phyloP scores from a whole-genome alignment of 2,113 vertebrate genomes.

The Dasyornis broadbenti region DNA sequence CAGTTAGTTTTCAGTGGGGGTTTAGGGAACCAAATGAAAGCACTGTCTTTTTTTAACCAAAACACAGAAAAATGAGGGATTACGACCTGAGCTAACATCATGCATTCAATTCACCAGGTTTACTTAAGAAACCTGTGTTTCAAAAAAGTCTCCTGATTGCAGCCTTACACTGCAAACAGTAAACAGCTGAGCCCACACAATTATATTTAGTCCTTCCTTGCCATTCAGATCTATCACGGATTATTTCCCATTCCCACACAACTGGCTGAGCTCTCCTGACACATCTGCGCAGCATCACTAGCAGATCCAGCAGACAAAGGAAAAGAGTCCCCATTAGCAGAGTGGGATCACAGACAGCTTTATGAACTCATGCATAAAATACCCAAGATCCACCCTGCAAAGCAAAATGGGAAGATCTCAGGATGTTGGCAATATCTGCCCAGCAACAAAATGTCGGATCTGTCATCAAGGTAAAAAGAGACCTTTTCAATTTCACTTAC shows the following conservation, averaged over 20 bases:
- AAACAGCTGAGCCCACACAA: not conserved
- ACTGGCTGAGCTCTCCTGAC: rapidly evolving
- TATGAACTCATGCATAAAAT: not conserved
- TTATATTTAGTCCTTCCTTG: not conserved
- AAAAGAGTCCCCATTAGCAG: not conserved
- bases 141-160: not conserved
- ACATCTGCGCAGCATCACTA: not conserved
- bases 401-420: not conserved
- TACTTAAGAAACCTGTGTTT: not conserved
- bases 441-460: too few relatives aligned
- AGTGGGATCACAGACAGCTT: not conserved
- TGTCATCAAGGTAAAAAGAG: not conserved
- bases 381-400: not conserved
- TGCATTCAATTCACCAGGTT: not conserved
- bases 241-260: not conserved
- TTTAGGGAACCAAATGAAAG: not conserved
- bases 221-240: not conserved
- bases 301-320: not conserved
- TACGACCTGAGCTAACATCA: rapidly evolving
- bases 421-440: not conserved
- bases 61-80: not conserved
- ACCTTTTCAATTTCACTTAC: not conserved
- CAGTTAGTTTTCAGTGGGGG: not conserved
- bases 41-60: not conserved
- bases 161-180: not conserved